Base-by-base conservation (phyloP, 2,113 vertebrate species). In the Daboia siamensis region DNA sequence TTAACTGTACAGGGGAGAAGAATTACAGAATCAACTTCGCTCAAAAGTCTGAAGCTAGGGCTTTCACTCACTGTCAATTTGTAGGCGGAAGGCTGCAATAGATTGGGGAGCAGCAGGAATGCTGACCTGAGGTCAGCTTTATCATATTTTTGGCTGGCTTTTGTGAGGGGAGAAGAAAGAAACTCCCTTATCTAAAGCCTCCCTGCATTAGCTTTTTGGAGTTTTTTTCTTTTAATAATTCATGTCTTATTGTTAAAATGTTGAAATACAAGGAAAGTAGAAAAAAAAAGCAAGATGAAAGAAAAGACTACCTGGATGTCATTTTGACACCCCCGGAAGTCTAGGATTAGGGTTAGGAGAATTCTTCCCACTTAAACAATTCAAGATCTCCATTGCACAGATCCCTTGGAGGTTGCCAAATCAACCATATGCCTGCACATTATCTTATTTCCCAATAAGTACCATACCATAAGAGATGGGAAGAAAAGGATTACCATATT, bases 1-100 rank as follows among this genome's bases (percentile, higher is more conserved):
- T 96, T 97, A 96, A 93, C 94, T 95, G 93, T 95, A 96, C 84
- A 26, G 48, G 87, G 54, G 90, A 94, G 74, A 93, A 96, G 91
- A 96, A 97, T 95, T 91, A 96, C 93, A 92, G 93, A 94, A 93
- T 93, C 88, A 6, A 90, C 90, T 90, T 93, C 29, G 86, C 92
- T 15, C 56, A 97, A 95, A 13, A 87, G 33, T 85, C 86, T 93
- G 91, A 94, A 95, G 92, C 54, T 29, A 86, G 93, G 90, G 90
- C 87, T 86, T 80, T 92, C 93, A 92, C 44, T 89, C 90, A 26
- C 56, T 88, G 29, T 92, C 39, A 91, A 87, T 23, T n/a, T 96
- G 48, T 64, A 89, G 88, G 29, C 51, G 91, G 56, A 89, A 54
- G 80, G 86, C 90, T 92, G 12, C 92, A 95, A 94, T 20, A 96